Conservation (phyloP, 2,888 invertebrate genomes). For the Cyclophora punctaria region DNA sequence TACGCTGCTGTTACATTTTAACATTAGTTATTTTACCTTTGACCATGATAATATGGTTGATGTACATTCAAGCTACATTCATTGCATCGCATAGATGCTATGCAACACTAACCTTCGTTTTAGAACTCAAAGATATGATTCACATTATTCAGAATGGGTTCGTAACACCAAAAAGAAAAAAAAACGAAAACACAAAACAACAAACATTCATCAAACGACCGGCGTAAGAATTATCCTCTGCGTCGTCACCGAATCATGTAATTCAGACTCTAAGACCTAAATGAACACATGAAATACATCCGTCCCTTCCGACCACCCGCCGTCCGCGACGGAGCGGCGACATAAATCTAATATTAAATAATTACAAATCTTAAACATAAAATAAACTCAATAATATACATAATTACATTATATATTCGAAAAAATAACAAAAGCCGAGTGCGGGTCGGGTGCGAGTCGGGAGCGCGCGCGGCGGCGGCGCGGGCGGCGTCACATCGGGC, state of each 20-base stretch:
- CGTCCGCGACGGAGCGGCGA: slow-evolving; percentile 45
- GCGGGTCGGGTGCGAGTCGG: slow-evolving; percentile 15
- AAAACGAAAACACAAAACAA: slow-evolving; percentile 69
- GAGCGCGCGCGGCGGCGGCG: slow-evolving; percentile 33
- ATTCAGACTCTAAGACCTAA: slow-evolving; percentile 70
- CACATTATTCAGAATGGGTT: slow-evolving; percentile 70
- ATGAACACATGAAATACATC: slow-evolving; percentile 73
- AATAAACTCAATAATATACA: slow-evolving; percentile 74
- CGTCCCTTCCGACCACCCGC: slow-evolving; percentile 41
- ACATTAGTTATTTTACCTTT: too few species aligned
- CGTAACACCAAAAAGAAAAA: slow-evolving; percentile 65
- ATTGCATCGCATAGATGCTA: too few species aligned
- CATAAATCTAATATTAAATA: slow-evolving; percentile 60
- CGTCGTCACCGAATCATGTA: slow-evolving; percentile 52
- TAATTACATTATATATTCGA: slow-evolving; percentile 74
- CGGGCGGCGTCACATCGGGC: slow-evolving; percentile 64
- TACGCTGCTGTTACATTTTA: too few species aligned
- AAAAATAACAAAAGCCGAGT: slow-evolving; percentile 55
- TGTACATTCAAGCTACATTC: too few species aligned
- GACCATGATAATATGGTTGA: too few species aligned
- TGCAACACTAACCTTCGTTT: slow-evolving; percentile 9
- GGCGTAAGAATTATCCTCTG: slow-evolving; percentile 51
- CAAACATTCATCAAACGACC: slow-evolving; percentile 62
- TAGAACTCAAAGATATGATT: slow-evolving; percentile 64
- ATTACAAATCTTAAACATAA: slow-evolving; percentile 69